phyloP scores from a whole-genome alignment of 2,113 vertebrate genomes.

The Seriola dumerili region DNA sequence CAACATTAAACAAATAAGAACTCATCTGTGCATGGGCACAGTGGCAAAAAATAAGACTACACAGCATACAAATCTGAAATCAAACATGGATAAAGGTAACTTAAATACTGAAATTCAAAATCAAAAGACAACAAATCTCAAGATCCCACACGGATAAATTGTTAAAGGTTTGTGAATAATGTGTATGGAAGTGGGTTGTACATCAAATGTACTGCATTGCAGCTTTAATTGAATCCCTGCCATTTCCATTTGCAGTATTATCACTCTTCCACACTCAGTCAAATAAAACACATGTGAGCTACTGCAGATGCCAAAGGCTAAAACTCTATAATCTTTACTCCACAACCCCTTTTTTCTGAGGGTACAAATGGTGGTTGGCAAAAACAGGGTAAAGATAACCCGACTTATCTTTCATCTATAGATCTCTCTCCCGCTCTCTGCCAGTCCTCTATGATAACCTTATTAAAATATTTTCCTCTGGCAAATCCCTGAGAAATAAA shows the following conservation, averaged over 20 bases:
- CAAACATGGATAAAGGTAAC: not conserved
- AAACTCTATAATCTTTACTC: slow-evolving; percentile 67
- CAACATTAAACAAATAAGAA: not conserved
- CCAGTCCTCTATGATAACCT: slow-evolving; percentile 64
- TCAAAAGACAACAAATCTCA: not conserved
- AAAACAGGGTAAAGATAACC: slow-evolving; percentile 64
- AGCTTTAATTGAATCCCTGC: slow-evolving; percentile 55
- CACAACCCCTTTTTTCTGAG: slow-evolving; percentile 30
- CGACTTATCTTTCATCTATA: slow-evolving; percentile 66
- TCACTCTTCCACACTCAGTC: slow-evolving; percentile 62
- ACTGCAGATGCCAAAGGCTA: slow-evolving; percentile 71
- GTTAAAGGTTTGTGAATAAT: slow-evolving; percentile 28
- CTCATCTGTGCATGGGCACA: not conserved
- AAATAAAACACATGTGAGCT: slow-evolving; percentile 60
- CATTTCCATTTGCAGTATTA: slow-evolving; percentile 55
- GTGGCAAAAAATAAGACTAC: not conserved
- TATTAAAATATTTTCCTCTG: slow-evolving; percentile 77
- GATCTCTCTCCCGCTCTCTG: slow-evolving; percentile 27
- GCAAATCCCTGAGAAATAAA: slow-evolving; percentile 79
- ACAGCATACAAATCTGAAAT: not conserved
- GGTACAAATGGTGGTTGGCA: slow-evolving; percentile 54
- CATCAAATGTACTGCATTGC: slow-evolving; percentile 53
- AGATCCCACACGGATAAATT: slow-evolving; percentile 3
- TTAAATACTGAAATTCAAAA: not conserved
- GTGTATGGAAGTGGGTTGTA: slow-evolving; percentile 2